Percentiles rank a stretch among this genome's conserved stretches.
These are phyloP conservation scores for Himantopus leucocephalus DNA, from an alignment of 2,113 vertebrate species.

Conservation along the genomic window DNA sequence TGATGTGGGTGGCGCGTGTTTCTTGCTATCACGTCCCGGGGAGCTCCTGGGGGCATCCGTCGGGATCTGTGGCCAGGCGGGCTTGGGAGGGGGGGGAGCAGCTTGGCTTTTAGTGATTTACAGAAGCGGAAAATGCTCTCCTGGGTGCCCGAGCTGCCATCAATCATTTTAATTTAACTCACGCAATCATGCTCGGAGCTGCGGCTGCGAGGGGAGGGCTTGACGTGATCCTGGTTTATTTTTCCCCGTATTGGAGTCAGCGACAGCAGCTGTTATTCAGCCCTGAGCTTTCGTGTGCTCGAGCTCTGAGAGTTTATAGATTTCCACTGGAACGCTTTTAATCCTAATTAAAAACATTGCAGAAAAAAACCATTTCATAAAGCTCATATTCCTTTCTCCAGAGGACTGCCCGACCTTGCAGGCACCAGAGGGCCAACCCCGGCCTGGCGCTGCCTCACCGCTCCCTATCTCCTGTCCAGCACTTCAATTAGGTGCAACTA, in stretches of 20 bases:
- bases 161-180: not conserved
- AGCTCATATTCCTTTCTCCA: not conserved
- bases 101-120: not conserved
- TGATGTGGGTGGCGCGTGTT: accelerated
- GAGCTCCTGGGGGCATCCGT: not conserved
- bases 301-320: not conserved
- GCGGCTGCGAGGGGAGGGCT: not conserved
- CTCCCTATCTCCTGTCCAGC: not conserved
- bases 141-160: not conserved
- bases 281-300: not conserved
- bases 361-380: not conserved
- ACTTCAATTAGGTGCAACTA: not conserved
- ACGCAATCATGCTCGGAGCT: not conserved
- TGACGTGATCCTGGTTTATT: not conserved
- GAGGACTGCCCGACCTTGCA: accelerated
- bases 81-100: not conserved
- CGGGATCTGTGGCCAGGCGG: not conserved
- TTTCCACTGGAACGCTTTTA: not conserved
- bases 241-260: not conserved
- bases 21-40: not conserved
- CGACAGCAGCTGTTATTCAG: not conserved
- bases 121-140: not conserved
- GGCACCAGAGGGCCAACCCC: not conserved
- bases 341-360: not conserved
- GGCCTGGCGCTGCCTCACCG: accelerated